Conservation (phyloP, 2,888 invertebrate genomes). For the Stenchaetothrips biformis region DNA sequence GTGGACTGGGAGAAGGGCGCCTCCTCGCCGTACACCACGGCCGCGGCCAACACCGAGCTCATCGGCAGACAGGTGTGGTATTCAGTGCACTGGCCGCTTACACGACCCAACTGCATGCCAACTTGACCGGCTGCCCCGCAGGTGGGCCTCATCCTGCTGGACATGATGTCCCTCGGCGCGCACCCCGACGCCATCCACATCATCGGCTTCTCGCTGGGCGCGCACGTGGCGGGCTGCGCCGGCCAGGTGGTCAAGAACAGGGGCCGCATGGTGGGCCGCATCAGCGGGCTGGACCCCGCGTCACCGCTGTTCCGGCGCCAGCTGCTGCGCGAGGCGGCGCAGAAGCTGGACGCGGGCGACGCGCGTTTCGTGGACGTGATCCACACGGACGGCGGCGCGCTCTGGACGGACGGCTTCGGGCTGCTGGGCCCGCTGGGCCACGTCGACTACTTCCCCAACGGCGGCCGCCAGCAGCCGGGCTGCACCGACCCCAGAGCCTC, state of each 20-base stretch:
- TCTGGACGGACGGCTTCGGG: slow-evolving; percentile 58
- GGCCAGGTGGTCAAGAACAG: slow-evolving; percentile 51
- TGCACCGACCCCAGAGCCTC: slow-evolving; percentile 54
- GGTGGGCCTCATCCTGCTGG: slow-evolving; percentile 51
- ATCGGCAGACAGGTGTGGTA: slow-evolving; percentile 47
- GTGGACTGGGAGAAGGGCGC: slow-evolving; percentile 58
- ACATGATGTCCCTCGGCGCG: slow-evolving; percentile 49
- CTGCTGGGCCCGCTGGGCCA: slow-evolving; percentile 55
- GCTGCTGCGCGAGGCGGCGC: slow-evolving; percentile 51
- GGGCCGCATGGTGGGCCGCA: slow-evolving; percentile 51
- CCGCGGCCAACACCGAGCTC: slow-evolving; percentile 57
- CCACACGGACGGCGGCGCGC: slow-evolving; percentile 60
- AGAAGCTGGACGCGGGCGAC: slow-evolving; percentile 57
- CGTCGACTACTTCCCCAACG: slow-evolving; percentile 58
- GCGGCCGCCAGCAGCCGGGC: slow-evolving; percentile 57
- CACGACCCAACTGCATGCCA: neutral
- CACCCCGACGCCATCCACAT: slow-evolving; percentile 50
- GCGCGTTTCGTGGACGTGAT: slow-evolving; percentile 63
- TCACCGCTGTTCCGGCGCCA: slow-evolving; percentile 56
- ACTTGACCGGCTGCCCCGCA: slow-evolving; percentile 40
- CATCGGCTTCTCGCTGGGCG: slow-evolving; percentile 57
- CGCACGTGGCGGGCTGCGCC: slow-evolving; percentile 57
- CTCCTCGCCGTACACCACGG: slow-evolving; percentile 52
- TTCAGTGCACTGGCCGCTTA: neutral
- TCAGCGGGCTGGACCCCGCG: slow-evolving; percentile 56